These are phyloP conservation scores for Myiotriccus ornatus DNA, from an alignment of 2,797 vertebrate genomes.

Conservation along the genomic window DNA sequence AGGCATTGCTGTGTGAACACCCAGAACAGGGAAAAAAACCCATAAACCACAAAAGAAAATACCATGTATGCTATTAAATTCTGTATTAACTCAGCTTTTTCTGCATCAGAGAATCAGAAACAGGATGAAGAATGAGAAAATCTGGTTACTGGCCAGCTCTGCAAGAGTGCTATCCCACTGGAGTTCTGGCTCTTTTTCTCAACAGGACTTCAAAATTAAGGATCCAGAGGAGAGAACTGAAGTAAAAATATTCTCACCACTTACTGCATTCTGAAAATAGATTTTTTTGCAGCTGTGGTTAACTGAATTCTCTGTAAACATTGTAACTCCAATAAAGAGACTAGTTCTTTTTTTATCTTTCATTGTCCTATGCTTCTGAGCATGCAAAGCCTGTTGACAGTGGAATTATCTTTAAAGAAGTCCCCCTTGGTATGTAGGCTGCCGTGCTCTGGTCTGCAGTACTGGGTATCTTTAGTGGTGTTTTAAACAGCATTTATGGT, in stretches of 20 bases:
- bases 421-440: neutral
- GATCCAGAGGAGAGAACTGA: neutral
- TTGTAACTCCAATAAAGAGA: neutral
- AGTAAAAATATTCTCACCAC: neutral
- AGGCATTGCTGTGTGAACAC: conserved; percentile 78
- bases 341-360: neutral
- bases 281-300: neutral
- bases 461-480: neutral
- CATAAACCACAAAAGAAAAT: conserved; percentile 21
- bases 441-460: neutral
- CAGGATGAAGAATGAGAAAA: neutral
- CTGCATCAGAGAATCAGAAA: neutral
- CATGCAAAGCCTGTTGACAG: neutral
- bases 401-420: neutral
- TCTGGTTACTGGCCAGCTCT: neutral
- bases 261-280: neutral
- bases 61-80: neutral
- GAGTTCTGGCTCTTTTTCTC: conserved; percentile 30
- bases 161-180: neutral
- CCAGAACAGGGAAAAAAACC: conserved; percentile 32
- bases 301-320: neutral
- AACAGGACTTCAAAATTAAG: neutral
- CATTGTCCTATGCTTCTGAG: neutral
- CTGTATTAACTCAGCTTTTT: neutral
- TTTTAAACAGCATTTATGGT: conserved; percentile 37